Conservation (phyloP, 2,113 vertebrate species). For the Pavo muticus region DNA sequence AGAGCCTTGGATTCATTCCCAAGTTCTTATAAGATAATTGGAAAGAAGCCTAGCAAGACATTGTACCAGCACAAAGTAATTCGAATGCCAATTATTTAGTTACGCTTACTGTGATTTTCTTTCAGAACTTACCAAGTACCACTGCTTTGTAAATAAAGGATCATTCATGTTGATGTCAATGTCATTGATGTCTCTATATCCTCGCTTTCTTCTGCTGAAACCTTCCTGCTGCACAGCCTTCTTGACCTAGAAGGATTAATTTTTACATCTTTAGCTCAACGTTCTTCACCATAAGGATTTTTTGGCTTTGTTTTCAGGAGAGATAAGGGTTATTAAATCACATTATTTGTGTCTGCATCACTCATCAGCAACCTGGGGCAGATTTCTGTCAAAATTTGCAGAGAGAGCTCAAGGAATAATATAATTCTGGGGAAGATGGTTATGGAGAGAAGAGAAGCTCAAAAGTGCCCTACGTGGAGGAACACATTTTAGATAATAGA, state of each 20-base stretch:
- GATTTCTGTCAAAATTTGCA: neutral
- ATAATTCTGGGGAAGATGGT: neutral
- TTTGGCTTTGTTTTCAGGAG: neutral
- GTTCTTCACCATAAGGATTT: neutral
- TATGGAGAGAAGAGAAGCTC: neutral
- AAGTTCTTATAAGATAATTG: neutral
- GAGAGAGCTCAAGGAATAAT: neutral
- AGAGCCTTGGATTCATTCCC: neutral
- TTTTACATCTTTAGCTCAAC: neutral
- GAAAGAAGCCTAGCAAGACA: neutral
- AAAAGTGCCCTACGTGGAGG: neutral
- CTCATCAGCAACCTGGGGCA: neutral
- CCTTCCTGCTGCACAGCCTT: constrained; percentile 90
- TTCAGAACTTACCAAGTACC: constrained; percentile 91
- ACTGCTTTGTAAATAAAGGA: constrained; percentile 96
- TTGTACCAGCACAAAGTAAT: neutral
- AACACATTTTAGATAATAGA: neutral
- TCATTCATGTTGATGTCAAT: constrained; percentile 95
- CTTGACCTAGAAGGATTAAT: constrained; percentile 85
- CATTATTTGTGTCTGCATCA: neutral
- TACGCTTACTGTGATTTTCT: neutral
- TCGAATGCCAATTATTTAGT: neutral
- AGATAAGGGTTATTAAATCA: neutral
- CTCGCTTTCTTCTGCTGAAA: constrained; percentile 92
- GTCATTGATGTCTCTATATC: constrained; percentile 92